Percentiles rank a stretch among this genome's conserved stretches.
Evolutionary conservation across 2,888 invertebrate genomes (phyloP).

Genomic region (Eupeodes latifasciatus): DNA sequence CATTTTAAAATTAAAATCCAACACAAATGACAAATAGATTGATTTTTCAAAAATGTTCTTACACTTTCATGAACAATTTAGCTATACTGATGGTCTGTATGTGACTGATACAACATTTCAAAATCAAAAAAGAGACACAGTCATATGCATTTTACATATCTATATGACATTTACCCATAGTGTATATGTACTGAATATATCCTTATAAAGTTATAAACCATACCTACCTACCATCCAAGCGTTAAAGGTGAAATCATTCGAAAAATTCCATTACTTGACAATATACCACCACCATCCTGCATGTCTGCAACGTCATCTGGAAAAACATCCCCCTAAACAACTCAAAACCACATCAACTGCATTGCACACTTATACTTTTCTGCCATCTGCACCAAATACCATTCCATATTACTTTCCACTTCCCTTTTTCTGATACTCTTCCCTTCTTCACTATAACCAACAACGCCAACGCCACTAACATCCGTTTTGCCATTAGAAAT

Average conservation of each 20-base stretch:
- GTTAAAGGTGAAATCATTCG: conserved; percentile 72
- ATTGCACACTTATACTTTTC: conserved; percentile 74
- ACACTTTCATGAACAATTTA: conserved; percentile 12
- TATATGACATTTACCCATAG: too few species aligned
- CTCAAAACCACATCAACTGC: conserved; percentile 75
- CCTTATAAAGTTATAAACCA: conserved; percentile 49
- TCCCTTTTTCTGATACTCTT: conserved; percentile 13
- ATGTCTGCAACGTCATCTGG: conserved; percentile 71
- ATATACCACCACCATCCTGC: conserved; percentile 56
- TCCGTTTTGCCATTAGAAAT: conserved; percentile 74
- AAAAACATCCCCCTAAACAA: conserved; percentile 62
- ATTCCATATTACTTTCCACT: conserved; percentile 39
- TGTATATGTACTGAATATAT: conserved; percentile 3
- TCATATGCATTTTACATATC: neutral
- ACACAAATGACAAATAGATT: too few species aligned
- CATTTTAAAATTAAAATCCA: too few species aligned
- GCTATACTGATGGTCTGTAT: neutral
- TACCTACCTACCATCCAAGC: conserved; percentile 51
- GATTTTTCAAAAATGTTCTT: neutral
- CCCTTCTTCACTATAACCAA: neutral
- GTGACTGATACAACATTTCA: conserved; percentile 1
- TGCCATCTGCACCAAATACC: conserved; percentile 70
- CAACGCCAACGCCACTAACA: conserved; percentile 52
- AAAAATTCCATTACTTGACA: conserved; percentile 75
- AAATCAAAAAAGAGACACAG: neutral